A percentile compares a stretch with the other conserved stretches of the same genome.
phyloP scores from a whole-genome alignment of 92 coral and sea anemone genomes.

The Siderastrea radians region DNA sequence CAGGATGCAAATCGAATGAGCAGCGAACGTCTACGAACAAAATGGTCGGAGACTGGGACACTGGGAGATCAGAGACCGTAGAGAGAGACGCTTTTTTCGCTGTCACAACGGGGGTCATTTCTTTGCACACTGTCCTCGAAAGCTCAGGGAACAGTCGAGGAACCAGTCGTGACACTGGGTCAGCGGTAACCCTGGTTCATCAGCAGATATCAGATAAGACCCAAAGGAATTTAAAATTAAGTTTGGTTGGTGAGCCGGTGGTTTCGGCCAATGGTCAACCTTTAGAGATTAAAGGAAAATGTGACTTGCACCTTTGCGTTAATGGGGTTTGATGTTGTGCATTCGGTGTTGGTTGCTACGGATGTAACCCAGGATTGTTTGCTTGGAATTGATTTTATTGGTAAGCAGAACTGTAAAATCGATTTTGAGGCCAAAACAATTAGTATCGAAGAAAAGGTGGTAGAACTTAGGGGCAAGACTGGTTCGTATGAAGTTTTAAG shows the following conservation, averaged over 20 bases:
- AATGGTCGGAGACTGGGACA: constrained; percentile 34
- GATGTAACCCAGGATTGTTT: constrained; percentile 60
- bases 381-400: not conserved
- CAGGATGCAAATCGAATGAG: not conserved
- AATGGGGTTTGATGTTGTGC: constrained; percentile 33
- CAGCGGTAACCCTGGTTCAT: not conserved
- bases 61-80: not conserved
- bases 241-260: constrained; percentile 16
- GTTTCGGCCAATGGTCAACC: constrained; percentile 60
- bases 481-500: constrained; percentile 14
- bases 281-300: constrained; percentile 30
- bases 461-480: not conserved
- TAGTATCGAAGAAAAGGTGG: not conserved
- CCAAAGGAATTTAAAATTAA: not conserved
- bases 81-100: constrained; percentile 1
- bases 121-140: not conserved
- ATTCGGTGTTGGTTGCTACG: constrained; percentile 51
- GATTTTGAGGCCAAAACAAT: constrained; percentile 20
- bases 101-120: constrained; percentile 46
- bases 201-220: constrained; percentile 18
- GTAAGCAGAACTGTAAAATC: constrained; percentile 34
- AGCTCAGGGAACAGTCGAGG: constrained; percentile 10
- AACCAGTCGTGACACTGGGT: constrained; percentile 1
- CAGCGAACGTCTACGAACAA: not conserved
- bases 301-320: constrained; percentile 19